Base-by-base conservation (phyloP, 2,113 vertebrate species). In the Perca flavescens region DNA sequence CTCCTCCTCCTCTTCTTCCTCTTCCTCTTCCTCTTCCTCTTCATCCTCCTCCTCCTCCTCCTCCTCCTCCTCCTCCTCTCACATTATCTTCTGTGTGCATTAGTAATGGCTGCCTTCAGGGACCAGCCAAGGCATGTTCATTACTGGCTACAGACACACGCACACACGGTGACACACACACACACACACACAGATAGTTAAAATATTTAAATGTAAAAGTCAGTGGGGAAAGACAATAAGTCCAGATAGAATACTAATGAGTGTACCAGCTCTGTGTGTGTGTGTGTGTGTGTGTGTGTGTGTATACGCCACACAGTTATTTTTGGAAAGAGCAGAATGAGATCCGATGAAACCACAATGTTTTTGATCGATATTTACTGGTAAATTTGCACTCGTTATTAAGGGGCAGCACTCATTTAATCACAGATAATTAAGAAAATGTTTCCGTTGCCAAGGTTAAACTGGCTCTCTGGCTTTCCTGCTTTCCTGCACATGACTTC, bases 161-260 rank as follows among this genome's bases (percentile, higher is more conserved):
- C 50, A 60, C 66, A 15, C 15, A 40, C 65, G 8, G 36, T 40
- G 36, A 52, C 31, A 46, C 64, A 70, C 63, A 43, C 19, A 34
- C 40, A 53, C 64, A 82, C 19, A 49, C 31, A 73, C 34, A 68
- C 43, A 70, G 69, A 86, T 81, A 91, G 88, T 94, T 91, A 94
- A 93, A 94, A 92, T 94, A 95, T 94, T 93, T 92, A 95, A 95
- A 95, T 94, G 92, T 92, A 94, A 95, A 95, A 93, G 93, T 94
- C 94, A 94, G 91, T 80, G 77, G 77, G 82, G 88, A 91, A 92
- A 93, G 77, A 92, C 89, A 94, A 93, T 94, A 91, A 91, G 89
- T 93, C 82, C 88, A 86, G 88, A 92, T 89, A 90, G 92, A 94
- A 94, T 94, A 93, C 90, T 94, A 93, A 94, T 93, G 84, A 90